Evolutionary conservation across 1,140 invertebrate genomes (phyloP), one percentile per base, ranked within the genome.

Genomic region (Helicoverpa zea): DNA sequence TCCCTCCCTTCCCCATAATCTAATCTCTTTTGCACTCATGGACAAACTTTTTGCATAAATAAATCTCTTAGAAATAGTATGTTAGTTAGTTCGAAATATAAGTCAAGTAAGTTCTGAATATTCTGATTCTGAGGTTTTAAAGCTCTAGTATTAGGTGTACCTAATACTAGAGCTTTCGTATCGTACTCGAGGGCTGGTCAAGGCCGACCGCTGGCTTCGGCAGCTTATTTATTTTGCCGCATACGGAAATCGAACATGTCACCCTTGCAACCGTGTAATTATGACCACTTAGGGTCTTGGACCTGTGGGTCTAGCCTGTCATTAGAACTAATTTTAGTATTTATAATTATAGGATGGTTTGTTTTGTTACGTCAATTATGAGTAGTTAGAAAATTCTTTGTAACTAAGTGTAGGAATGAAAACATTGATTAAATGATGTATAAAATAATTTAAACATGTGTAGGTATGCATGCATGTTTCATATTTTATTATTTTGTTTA

Each of bases 211-310:
- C 54, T 68, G 51, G 35, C 64, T 66, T 49, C 64, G 12, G 43
- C 12, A 5, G 29, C 23, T 56, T 51, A 30, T 73, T 56, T 72
- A 72, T 72, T 72, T 72, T 73, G 68, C 68, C 68, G 68, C 68
- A 73, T 73, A 73, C 51, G 68, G 51, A 56, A 73, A 56, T 56
- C 68, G 29, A 56, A 73, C 29, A 23, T 73, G 68, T 56, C 68
- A 54, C 68, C 66, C 18, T 51, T 35, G 49, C 51, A 72, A 72
- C 12, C 30, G 14, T 64, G 30, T 72, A 13, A 72, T 72, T 52
- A 70, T 1, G 4, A 43, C 5, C 35, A 43, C 16, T 70, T 56
- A 35, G n/a, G 11, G 23, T 23, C 23, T 23, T 23, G 2, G 23
- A 23, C 23, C 23, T 23, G 23, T 23, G 23, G 4, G 2, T 43